These are phyloP conservation scores for Mystacornis crossleyi DNA, from an alignment of 2,113 vertebrate genomes.

Conservation along the genomic window DNA sequence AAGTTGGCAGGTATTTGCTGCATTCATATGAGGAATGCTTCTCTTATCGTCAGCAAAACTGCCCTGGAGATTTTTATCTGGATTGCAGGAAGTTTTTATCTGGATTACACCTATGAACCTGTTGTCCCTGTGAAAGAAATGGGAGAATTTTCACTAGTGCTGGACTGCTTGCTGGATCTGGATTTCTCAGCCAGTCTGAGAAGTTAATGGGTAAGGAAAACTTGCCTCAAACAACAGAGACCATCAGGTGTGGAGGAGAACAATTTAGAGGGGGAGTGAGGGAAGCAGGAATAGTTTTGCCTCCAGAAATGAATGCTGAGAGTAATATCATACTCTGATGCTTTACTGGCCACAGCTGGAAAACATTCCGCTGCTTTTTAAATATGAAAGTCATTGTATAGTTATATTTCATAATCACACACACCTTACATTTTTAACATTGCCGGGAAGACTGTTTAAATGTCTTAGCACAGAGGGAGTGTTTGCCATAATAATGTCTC, in stretches of 20 bases:
- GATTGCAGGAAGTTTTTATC: not conserved
- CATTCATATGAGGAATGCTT: not conserved
- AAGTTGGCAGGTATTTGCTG: not conserved
- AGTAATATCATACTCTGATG: not conserved
- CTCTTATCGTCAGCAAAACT: not conserved
- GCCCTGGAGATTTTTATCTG: not conserved
- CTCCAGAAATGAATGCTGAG: not conserved
- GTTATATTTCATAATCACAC: constrained; percentile 22
- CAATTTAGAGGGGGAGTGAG: not conserved
- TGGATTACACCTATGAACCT: not conserved
- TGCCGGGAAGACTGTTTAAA: constrained; percentile 50
- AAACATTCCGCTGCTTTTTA: not conserved
- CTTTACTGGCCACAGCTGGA: not conserved
- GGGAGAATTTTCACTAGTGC: not conserved
- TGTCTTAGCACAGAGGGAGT: not conserved
- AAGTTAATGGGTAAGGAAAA: not conserved
- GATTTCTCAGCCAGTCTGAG: not conserved
- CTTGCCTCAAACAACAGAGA: not conserved
- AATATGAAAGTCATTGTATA: constrained; percentile 23
- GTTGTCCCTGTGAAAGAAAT: not conserved
- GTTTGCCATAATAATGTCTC: constrained; percentile 46
- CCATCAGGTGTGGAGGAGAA: not conserved
- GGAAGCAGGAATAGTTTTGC: not conserved
- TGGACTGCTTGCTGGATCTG: not conserved
- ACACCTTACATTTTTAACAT: constrained; percentile 39